Evolutionary conservation across 2,113 vertebrate species (phyloP).

Genomic region (Astur gentilis): DNA sequence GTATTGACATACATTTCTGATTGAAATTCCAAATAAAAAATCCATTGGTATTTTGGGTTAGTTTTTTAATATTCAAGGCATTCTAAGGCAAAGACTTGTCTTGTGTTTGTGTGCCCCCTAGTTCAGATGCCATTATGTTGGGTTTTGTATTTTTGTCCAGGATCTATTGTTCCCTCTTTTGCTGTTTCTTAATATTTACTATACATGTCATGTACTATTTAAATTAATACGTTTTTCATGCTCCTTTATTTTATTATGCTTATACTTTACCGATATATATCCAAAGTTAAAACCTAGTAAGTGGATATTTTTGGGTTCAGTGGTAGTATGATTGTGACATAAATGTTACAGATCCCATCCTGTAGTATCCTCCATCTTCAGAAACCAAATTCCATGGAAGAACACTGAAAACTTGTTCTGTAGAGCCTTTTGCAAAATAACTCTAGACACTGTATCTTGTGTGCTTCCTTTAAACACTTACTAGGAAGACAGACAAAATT

Average conservation of each 20-base stretch:
- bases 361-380: neutral
- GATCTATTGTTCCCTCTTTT: neutral
- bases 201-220: neutral
- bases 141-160: neutral
- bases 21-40: neutral
- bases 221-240: neutral
- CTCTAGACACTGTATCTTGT: neutral
- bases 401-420: neutral
- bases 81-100: neutral
- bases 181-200: neutral
- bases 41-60: rapidly evolving
- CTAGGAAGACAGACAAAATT: neutral
- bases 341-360: rapidly evolving
- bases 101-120: rapidly evolving
- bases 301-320: neutral
- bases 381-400: neutral
- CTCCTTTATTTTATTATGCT: neutral
- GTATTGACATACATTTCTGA: neutral
- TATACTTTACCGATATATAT: neutral
- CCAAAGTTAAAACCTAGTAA: neutral
- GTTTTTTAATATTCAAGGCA: neutral
- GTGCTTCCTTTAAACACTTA: neutral
- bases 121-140: neutral
- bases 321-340: too few species aligned
- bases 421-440: neutral